Base-by-base conservation (phyloP, 1,140 invertebrate genomes). In the Myzus persicae region DNA sequence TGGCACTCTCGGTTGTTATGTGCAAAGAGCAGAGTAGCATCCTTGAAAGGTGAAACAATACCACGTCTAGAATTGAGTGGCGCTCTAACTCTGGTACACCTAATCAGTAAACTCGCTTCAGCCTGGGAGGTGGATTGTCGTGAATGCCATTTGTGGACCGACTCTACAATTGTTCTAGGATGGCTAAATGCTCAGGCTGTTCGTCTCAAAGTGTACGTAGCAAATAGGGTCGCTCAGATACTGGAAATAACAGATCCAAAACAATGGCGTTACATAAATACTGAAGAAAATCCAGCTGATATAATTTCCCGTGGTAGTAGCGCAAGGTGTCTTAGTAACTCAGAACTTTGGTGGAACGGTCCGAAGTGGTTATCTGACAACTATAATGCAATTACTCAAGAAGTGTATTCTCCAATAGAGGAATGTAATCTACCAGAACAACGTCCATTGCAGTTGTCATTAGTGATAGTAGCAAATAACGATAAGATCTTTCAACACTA, bases 261-360 rank as follows among this genome's bases (percentile, higher is more conserved):
- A 40, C 51, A 92, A 36, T 96, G 95, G 95, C 92, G 92, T 51
- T 95, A 96, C 94, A 94, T 96, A 14, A 93, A 94, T 20, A 94
- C 94, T 11, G 18, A 89, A 44, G 85, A 94, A 38, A 96, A 96
- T 94, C 95, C 95, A 2, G 95, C 95, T 7, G 95, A 96, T 94
- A 93, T 94, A 7, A 94, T 95, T 4, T 95, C 95, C 18, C 93
- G 95, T 38, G 94, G 95, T 26, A 18, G 44, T 26, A 20, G 9
- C 22, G 82, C n/a, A 9, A 46, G 46, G 11, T 7, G 6, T 46
- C 46, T 46, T 46, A 46, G 46, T 46, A 11, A 46, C 46, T 46
- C 20, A 42, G 20, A 18, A 85, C 9, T 44, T 85, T 85, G 82
- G 82, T 85, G 82, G 82, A 42, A 40, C 11, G 38, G 82, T 5